Evolutionary conservation across 2,797 vertebrate genomes (phyloP).

Genomic region (Pangasius macronema): DNA sequence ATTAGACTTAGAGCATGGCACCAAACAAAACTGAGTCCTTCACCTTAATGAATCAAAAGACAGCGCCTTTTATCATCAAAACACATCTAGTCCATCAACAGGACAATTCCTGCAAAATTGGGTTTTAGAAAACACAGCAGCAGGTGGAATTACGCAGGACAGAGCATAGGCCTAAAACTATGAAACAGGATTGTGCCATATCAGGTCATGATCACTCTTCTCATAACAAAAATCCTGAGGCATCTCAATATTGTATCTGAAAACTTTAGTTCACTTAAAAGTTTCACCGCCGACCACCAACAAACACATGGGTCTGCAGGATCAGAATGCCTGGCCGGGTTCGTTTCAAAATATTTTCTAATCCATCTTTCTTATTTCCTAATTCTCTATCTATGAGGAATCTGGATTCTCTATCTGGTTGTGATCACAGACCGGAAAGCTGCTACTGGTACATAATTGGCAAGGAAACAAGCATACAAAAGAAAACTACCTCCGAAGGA

Average conservation of each 20-base stretch:
- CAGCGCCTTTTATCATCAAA: not conserved
- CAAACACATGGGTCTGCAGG: not conserved
- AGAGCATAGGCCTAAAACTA: not conserved
- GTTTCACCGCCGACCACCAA: not conserved
- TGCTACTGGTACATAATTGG: not conserved
- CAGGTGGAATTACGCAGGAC: not conserved
- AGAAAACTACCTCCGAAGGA: not conserved
- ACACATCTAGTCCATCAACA: not conserved
- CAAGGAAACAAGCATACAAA: not conserved
- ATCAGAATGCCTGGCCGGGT: not conserved
- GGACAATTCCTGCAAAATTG: not conserved
- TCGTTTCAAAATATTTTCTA: not conserved
- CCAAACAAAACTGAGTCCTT: not conserved
- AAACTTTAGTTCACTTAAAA: not conserved
- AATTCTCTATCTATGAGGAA: not conserved
- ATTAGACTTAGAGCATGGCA: not conserved
- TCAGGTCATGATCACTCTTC: not conserved
- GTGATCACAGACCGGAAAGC: not conserved
- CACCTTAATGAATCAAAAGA: not conserved
- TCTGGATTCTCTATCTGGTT: not conserved
- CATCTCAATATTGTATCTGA: not conserved
- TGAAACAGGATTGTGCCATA: not conserved
- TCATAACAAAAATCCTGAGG: not conserved
- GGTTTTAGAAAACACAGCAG: not conserved
- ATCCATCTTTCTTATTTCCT: not conserved